These are phyloP conservation scores for Leucophenga maculata DNA, from an alignment of 2,888 invertebrate genomes.

Conservation along the genomic window DNA sequence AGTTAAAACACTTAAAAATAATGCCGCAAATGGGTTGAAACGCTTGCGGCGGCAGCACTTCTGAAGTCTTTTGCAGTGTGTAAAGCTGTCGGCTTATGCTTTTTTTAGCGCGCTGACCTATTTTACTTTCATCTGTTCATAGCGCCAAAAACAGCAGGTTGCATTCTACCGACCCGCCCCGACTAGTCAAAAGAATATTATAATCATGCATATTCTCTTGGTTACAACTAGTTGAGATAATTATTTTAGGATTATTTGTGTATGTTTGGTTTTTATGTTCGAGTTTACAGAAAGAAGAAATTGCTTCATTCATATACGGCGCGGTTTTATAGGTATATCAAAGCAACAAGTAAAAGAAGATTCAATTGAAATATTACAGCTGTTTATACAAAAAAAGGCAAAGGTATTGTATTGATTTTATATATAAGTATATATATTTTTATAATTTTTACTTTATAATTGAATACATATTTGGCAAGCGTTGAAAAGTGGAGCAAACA, in stretches of 20 bases:
- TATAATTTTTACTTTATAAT: no score
- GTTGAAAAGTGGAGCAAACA: no score
- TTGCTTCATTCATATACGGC: constrained; percentile 8
- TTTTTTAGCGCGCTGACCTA: constrained; percentile 19
- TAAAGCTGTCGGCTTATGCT: constrained; percentile 10
- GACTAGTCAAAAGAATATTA: neutral
- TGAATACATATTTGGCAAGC: no score
- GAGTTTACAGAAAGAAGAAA: neutral
- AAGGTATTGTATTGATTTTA: no score
- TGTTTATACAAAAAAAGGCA: no score
- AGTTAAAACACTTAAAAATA: constrained; percentile 17
- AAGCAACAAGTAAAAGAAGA: no score
- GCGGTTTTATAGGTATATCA: no score
- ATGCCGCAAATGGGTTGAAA: constrained; percentile 5
- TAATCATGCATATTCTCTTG: neutral
- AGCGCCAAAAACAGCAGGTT: constrained; percentile 13
- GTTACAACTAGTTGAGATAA: neutral
- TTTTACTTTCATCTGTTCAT: neutral
- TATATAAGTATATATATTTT: no score
- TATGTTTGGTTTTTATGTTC: neutral
- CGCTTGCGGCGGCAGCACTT: neutral
- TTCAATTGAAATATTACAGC: no score
- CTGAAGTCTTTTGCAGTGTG: constrained; percentile 4
- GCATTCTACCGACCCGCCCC: no score
- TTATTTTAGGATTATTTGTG: neutral